phyloP scores from a whole-genome alignment of 2,888 invertebrate species.

The Phasia obesa region DNA sequence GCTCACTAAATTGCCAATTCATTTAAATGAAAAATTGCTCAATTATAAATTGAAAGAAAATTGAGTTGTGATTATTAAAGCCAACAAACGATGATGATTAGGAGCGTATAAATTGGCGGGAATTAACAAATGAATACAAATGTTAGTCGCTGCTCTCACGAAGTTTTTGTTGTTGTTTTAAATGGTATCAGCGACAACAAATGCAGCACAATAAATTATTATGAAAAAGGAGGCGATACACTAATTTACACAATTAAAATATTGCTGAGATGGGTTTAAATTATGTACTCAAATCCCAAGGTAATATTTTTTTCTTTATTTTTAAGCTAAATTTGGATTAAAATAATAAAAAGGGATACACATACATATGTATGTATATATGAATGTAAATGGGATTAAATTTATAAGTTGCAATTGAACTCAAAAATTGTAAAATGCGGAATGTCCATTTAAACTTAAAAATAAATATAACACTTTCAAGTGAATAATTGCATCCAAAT shows the following conservation, averaged over 20 bases:
- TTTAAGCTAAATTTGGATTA: not conserved
- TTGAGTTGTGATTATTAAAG: slow-evolving; percentile 71
- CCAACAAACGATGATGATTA: slow-evolving; percentile 69
- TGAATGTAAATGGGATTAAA: no score
- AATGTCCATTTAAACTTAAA: no score
- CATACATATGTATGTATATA: no score
- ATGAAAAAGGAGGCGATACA: not conserved
- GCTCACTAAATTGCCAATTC: slow-evolving; percentile 79
- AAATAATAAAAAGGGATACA: not conserved
- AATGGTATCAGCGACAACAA: slow-evolving; percentile 7
- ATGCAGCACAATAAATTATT: not conserved
- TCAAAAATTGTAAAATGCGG: no score
- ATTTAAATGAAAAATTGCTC: slow-evolving; percentile 82
- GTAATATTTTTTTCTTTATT: not conserved
- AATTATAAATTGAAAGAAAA: slow-evolving; percentile 77
- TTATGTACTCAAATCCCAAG: slow-evolving; percentile 3
- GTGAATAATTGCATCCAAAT: no score
- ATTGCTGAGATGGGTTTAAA: slow-evolving; percentile 7
- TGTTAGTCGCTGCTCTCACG: slow-evolving; percentile 23
- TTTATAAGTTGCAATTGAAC: no score
- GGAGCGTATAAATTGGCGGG: slow-evolving; percentile 62
- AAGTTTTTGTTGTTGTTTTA: slow-evolving; percentile 23
- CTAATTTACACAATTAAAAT: slow-evolving; percentile 28
- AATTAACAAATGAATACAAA: slow-evolving; percentile 69
- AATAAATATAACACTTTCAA: no score